Conservation (phyloP, 2,113 vertebrate genomes). For the Podiceps cristatus region DNA sequence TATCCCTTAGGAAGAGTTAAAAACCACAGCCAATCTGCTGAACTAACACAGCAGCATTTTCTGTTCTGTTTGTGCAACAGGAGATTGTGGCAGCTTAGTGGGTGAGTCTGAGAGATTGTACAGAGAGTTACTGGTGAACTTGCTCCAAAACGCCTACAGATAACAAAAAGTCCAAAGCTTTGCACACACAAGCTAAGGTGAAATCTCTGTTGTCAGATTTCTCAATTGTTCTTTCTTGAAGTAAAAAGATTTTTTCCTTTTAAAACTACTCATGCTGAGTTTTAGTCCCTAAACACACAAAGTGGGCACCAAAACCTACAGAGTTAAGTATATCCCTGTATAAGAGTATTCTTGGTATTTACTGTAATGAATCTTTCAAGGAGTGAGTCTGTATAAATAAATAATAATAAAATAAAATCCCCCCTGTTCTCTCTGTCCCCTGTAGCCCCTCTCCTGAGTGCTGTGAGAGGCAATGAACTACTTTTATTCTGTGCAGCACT, state of each 20-base stretch:
- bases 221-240: neutral
- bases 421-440: accelerated
- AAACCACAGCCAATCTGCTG: neutral
- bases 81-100: neutral
- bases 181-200: neutral
- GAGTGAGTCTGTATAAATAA: neutral
- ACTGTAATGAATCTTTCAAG: neutral
- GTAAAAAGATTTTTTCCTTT: neutral
- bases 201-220: neutral
- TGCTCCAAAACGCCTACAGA: neutral
- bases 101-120: neutral
- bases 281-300: neutral
- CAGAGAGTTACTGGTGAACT: neutral
- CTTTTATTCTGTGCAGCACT: neutral
- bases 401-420: neutral
- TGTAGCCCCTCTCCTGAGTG: neutral
- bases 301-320: neutral
- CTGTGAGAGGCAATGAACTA: neutral
- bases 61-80: neutral
- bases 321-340: neutral
- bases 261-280: neutral
- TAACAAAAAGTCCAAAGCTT: neutral
- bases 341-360: neutral
- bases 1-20: neutral
- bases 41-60: neutral